Evolutionary conservation across 1,140 invertebrate species (phyloP), one percentile per base, ranked within the genome.

Genomic region (Amyelois transitella): DNA sequence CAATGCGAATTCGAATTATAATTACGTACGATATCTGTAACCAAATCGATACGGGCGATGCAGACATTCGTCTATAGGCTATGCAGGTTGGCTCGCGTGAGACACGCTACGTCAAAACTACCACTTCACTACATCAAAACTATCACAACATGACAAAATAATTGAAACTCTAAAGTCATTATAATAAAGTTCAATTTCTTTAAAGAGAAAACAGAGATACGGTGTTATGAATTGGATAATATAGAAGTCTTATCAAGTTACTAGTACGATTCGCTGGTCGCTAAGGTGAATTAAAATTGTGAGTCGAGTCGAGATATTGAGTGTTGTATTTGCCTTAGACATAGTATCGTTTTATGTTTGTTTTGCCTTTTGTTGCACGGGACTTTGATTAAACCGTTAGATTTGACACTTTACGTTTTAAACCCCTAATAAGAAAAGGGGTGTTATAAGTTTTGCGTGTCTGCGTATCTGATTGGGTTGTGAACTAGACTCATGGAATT

Each of bases 21-120:
- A 75, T 75, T 69, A 65, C 47, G 55, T 59, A 65, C 59, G 54
- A 69, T 66, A 72, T 72, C 52, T 45, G 50, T 55, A 55, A 53
- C 55, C 54, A 44, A 74, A 75, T 77, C 69, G 69, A 77, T 77
- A 72, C 66, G 55, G 55, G 57, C 71, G 67, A 68, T 73, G 69
- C 68, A 72, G 63, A 69, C 45, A 48, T 48, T 71, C 61, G 66
- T 63, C 68, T 77, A 77, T 76, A 75, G 75, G 73, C 32, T 38
- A 38, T 38, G 32, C 32, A 62, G 18, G 58, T 61, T 51, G 49
- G 66, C 62, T 77, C 55, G 77, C 75, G 77, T 81, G 75, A 58
- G 53, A 64, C 77, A 81, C 77, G 77, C 77, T 54, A 77, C 57
- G 43, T 25, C 51, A 19, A 12, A 28, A 20, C 45, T n/a, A 6